Evolutionary conservation across 2,888 invertebrate genomes (phyloP).

Genomic region (Drosophila picticornis): DNA sequence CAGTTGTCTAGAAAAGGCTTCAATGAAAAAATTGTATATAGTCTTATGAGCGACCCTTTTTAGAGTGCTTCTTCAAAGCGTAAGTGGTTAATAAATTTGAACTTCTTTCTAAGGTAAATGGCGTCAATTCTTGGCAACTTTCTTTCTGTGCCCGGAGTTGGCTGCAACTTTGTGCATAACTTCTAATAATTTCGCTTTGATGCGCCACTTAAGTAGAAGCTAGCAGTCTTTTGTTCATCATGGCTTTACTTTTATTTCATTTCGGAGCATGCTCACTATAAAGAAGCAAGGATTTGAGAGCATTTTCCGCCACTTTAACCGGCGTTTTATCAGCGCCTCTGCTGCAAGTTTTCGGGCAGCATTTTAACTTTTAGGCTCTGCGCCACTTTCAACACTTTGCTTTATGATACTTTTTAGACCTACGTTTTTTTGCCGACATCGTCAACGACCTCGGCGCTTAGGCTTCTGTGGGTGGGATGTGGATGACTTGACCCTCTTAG

Average conservation of each 20-base stretch:
- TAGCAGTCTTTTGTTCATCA: conserved; percentile 38
- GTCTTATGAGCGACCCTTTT: neutral
- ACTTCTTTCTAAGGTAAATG: conserved; percentile 10
- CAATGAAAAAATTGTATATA: neutral
- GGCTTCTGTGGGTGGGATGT: neutral
- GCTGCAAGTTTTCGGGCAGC: conserved; percentile 55
- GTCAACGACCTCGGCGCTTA: conserved; percentile 11
- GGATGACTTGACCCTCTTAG: conserved; percentile 55
- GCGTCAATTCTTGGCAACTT: conserved; percentile 11
- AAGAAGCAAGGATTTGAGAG: conserved; percentile 28
- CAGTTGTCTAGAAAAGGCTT: neutral
- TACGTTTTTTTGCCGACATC: conserved; percentile 5
- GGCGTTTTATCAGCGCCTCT: conserved; percentile 60
- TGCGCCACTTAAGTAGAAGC: conserved; percentile 24
- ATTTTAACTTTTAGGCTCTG: conserved; percentile 69
- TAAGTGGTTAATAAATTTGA: conserved; percentile 40
- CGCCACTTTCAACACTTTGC: conserved; percentile 66
- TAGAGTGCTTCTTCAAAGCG: conserved; percentile 26
- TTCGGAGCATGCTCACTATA: conserved; percentile 33
- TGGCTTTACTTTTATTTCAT: conserved; percentile 46
- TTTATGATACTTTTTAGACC: conserved; percentile 53
- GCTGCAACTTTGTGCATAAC: conserved; percentile 53
- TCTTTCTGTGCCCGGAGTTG: conserved; percentile 18
- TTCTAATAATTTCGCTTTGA: conserved; percentile 52
- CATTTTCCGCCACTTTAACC: conserved; percentile 41